Conservation (phyloP, 2,113 vertebrate species). For the Pseudonaja textilis region DNA sequence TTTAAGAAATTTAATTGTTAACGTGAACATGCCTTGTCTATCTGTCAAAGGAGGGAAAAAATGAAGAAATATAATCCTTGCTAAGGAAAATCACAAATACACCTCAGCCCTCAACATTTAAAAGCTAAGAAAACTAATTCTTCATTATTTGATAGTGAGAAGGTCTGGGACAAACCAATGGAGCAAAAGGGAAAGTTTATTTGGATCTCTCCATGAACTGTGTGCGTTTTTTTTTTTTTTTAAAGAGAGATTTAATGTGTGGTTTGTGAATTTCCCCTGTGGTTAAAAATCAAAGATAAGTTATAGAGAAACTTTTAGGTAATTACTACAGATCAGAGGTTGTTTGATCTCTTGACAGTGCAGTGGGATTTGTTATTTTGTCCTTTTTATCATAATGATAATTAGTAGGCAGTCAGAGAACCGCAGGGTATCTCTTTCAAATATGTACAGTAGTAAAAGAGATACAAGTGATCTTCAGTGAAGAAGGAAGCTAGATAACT, state of each 20-base stretch:
- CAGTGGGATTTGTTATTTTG: not conserved
- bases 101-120: not conserved
- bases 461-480: not conserved
- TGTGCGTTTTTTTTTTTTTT: not conserved
- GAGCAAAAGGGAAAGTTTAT: not conserved
- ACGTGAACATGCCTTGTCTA: not conserved
- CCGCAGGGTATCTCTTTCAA: conserved; percentile 1
- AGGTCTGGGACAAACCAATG: not conserved
- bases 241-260: not conserved
- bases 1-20: not conserved
- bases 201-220: not conserved
- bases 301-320: conserved; percentile 4
- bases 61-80: not conserved
- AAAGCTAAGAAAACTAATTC: not conserved
- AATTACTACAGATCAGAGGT: not conserved
- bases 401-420: not conserved
- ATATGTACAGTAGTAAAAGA: conserved; percentile 3
- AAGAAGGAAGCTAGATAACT: not conserved
- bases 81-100: not conserved
- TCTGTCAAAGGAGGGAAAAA: not conserved
- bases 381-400: not conserved
- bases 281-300: conserved; percentile 3
- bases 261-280: not conserved
- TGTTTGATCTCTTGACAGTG: conserved; percentile 4
- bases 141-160: not conserved